Evolutionary conservation across 2,113 vertebrate genomes (phyloP), one percentile per base, ranked within the genome.

Genomic region (Strigops habroptila): DNA sequence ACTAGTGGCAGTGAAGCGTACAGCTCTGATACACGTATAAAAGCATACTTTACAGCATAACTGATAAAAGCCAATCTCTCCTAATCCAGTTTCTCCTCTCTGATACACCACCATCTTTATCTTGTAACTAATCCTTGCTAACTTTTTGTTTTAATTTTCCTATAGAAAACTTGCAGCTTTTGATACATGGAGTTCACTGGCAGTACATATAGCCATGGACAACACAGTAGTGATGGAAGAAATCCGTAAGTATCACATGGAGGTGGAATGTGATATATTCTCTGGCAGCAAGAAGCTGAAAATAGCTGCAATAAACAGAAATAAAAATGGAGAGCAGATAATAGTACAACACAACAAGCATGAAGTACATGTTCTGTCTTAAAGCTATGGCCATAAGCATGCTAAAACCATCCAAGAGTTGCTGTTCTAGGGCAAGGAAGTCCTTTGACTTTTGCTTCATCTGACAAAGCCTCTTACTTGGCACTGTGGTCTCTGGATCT

Each of bases 211-310:
- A 96, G 99, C 99, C 4, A 99, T 99, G 99, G 99, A 99, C 97
- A 99, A 99, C 98, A 99, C 99, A 2, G 99, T 99, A 94, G 99
- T 99, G 97, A 99, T 99, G 94, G 99, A 99, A 88, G 99, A 99
- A 85, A 99, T 99, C 97, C 97, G 99, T 99, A 97, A 99, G 99
- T 99, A 71, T 73, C 52, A 10, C 3, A 0, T 5, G 18, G 49
- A 28, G 55, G 65, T 14, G 5, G 33, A 49, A 33, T 27, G 37
- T 35, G n/a, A 28, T 9, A 0, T 25, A 12, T 76, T 41, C 33
- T 41, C 43, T 4, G 2, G 19, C 44, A 93, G 21, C 43, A 52
- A 68, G 68, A 89, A 53, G 31, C 39, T 35, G 33, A 59, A 59
- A 59, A 35, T 35, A 59, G 33, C 57, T 59, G n/a, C 33, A 59